Conservation (phyloP, 2,888 invertebrate genomes). For the Cephus nigrinus region DNA sequence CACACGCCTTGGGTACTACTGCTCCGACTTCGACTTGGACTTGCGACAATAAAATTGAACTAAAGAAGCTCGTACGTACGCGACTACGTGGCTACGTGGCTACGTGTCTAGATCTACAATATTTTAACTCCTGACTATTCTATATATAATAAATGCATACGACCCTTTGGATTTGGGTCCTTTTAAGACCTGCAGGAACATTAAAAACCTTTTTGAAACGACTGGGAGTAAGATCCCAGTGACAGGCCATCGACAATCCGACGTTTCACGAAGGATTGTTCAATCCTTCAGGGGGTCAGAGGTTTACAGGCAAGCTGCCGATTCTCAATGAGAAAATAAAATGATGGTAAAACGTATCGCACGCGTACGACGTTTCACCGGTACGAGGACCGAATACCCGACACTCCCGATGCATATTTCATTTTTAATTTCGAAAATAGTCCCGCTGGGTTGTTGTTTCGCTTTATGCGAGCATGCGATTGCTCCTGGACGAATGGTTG, state of each 20-base stretch:
- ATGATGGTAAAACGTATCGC: too few relatives aligned
- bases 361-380: too few relatives aligned
- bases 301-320: too few relatives aligned
- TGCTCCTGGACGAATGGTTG: constrained; percentile 22
- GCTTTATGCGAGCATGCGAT: constrained; percentile 30
- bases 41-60: constrained; percentile 48
- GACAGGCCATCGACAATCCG: too few relatives aligned
- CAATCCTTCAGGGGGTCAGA: too few relatives aligned
- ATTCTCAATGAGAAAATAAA: too few relatives aligned
- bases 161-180: not conserved
- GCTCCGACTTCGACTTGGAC: constrained; percentile 33
- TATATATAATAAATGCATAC: not conserved
- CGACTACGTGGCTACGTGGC: constrained; percentile 12
- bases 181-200: too few relatives aligned
- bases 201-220: too few relatives aligned
- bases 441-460: constrained; percentile 37
- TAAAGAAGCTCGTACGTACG: constrained; percentile 31
- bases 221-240: too few relatives aligned
- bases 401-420: constrained; percentile 44
- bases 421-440: constrained; percentile 51
- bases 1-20: constrained; percentile 18
- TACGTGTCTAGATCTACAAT: not conserved
- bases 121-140: too few relatives aligned
- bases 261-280: too few relatives aligned
- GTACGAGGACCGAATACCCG: too few relatives aligned